These are phyloP conservation scores for Troilus luridus DNA, from an alignment of 2,888 invertebrate genomes.

Conservation along the genomic window DNA sequence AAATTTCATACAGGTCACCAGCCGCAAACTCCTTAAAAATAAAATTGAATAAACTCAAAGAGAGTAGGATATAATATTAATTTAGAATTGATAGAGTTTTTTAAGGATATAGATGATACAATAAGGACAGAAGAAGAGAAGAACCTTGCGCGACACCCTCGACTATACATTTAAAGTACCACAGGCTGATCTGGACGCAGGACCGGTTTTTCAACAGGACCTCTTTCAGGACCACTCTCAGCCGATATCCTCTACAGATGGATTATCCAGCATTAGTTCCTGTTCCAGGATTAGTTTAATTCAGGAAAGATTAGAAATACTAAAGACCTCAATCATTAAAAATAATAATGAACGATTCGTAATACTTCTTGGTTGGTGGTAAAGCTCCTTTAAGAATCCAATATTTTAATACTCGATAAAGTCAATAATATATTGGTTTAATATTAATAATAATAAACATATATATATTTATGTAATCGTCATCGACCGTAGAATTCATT, in stretches of 20 bases:
- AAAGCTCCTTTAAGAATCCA: neutral
- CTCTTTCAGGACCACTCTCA: neutral
- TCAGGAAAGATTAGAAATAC: neutral
- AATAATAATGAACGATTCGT: neutral
- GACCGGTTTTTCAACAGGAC: neutral
- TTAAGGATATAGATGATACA: neutral
- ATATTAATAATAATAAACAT: no score
- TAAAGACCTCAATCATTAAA: neutral
- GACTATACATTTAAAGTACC: neutral
- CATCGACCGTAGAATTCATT: no score
- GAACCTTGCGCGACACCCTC: conserved; percentile 1
- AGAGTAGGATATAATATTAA: no score
- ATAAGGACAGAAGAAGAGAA: neutral
- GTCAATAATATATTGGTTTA: no score
- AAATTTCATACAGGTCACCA: no score
- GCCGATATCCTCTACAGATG: neutral
- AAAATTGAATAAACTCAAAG: no score
- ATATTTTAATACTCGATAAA: neutral
- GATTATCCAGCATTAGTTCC: conserved; percentile 28
- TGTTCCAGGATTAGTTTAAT: neutral
- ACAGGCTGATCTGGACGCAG: neutral
- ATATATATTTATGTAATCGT: no score
- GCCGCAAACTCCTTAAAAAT: no score
- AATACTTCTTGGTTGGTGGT: neutral
- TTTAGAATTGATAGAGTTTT: no score